These are phyloP conservation scores for Acipenser transmontanus DNA, from an alignment of 2,797 vertebrate genomes.

Conservation along the genomic window DNA sequence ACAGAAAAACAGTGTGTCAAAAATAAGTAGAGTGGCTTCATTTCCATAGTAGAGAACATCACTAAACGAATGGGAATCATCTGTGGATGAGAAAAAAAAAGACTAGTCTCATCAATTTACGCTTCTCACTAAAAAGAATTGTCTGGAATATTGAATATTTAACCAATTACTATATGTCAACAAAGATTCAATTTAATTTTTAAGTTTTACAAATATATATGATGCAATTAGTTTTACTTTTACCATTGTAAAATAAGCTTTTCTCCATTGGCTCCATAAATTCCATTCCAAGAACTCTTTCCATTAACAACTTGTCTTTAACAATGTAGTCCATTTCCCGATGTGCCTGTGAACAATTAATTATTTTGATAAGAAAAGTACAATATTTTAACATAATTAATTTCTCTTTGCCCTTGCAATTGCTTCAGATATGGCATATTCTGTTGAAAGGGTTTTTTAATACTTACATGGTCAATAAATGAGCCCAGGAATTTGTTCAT, in stretches of 20 bases:
- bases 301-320: constrained; percentile 88
- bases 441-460: neutral
- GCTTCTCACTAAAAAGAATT: neutral
- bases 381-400: too few species aligned
- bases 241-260: constrained; percentile 96
- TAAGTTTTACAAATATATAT: neutral
- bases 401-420: too few species aligned
- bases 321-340: constrained; percentile 93
- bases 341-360: constrained; percentile 62
- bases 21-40: constrained; percentile 82
- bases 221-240: neutral
- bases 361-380: too few species aligned
- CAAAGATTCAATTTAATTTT: neutral
- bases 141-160: too few species aligned
- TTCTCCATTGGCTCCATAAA: constrained; percentile 90
- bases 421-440: too few species aligned
- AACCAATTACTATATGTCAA: too few species aligned
- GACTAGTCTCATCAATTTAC: constrained; percentile 10
- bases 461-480: constrained; percentile 86
- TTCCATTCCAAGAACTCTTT: constrained; percentile 87
- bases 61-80: constrained; percentile 81
- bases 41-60: constrained; percentile 88
- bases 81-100: constrained; percentile 39
- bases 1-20: constrained; percentile 89
- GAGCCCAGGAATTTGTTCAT: constrained; percentile 92